phyloP scores from a whole-genome alignment of 2,888 invertebrate genomes.

The Nezara viridula region DNA sequence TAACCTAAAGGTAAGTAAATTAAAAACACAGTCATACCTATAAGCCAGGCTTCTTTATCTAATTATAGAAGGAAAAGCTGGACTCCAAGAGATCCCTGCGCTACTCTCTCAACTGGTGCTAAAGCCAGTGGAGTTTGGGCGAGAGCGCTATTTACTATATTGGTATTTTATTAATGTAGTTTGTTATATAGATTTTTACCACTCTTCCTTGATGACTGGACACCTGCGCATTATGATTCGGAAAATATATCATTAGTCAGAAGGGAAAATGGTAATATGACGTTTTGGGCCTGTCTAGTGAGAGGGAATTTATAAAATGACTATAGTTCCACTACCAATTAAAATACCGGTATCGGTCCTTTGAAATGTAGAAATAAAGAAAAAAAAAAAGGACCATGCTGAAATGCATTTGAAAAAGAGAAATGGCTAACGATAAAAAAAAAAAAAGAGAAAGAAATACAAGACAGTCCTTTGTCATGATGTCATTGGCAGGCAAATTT shows the following conservation, averaged over 20 bases:
- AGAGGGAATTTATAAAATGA: not conserved
- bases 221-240: no score
- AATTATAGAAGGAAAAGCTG: no score
- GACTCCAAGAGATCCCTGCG: no score
- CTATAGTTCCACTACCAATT: not conserved
- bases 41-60: no score
- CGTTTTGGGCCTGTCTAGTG: not conserved
- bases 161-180: no score
- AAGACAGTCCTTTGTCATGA: conserved; percentile 25
- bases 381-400: not conserved
- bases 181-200: no score
- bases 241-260: not conserved
- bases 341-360: not conserved
- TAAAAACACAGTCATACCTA: no score
- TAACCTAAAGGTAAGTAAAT: no score
- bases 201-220: no score
- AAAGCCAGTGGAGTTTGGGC: no score
- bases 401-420: conserved; percentile 15
- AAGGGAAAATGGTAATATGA: not conserved
- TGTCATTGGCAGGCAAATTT: conserved; percentile 32
- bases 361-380: not conserved
- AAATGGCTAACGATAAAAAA: not conserved
- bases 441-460: not conserved
- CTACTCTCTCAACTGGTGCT: no score
- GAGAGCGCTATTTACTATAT: no score